Evolutionary conservation across 2,888 invertebrate genomes (phyloP).

Genomic region (Leptarthrus brevirostris): DNA sequence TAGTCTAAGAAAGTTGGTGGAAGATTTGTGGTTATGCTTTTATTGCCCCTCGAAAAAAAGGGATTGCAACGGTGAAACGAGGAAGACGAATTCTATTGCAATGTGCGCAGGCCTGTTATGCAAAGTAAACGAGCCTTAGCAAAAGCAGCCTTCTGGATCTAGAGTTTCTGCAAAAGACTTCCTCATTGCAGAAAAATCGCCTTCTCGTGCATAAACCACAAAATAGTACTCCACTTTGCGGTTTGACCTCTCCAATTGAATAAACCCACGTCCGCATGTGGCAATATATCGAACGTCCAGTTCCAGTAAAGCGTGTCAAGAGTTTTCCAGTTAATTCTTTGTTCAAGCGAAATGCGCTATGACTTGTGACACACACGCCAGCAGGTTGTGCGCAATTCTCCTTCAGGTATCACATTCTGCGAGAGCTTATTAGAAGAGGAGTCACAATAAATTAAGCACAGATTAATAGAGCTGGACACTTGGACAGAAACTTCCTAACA

Average conservation of each 20-base stretch:
- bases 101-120: no score
- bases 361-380: constrained; percentile 27
- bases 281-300: constrained; percentile 2
- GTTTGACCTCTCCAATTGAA: constrained; percentile 43
- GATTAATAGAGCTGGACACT: constrained; percentile 34
- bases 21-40: constrained; percentile 13
- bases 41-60: not conserved
- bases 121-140: no score
- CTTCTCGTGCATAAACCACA: constrained; percentile 10
- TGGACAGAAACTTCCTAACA: constrained; percentile 37
- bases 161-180: not conserved
- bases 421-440: constrained; percentile 42
- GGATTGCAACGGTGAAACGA: not conserved
- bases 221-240: constrained; percentile 27
- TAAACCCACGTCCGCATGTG: constrained; percentile 20
- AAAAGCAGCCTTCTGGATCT: no score
- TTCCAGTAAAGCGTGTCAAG: constrained; percentile 30
- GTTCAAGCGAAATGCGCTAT: constrained; percentile 4
- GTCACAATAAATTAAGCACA: constrained; percentile 49
- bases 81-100: constrained; percentile 6
- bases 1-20: not conserved
- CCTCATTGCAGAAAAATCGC: constrained; percentile 20
- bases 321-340: constrained; percentile 7
- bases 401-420: constrained; percentile 32
- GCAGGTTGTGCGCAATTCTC: constrained; percentile 26